phyloP scores from a whole-genome alignment of 2,113 vertebrate species.

The Ictalurus punctatus region DNA sequence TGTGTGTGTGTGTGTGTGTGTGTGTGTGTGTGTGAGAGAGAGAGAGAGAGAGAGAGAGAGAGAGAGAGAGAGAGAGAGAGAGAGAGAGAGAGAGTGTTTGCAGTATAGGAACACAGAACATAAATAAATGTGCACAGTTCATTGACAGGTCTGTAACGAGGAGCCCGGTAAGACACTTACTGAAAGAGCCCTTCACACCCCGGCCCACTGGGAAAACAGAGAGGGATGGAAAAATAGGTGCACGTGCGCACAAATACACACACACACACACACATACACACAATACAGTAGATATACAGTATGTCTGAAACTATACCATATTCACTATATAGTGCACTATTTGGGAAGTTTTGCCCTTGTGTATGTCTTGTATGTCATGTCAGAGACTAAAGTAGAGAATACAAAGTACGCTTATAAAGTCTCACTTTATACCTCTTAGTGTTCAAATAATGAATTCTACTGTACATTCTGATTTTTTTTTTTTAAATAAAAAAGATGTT shows the following conservation, averaged over 20 bases:
- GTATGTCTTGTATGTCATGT: not conserved
- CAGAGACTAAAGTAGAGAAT: not conserved
- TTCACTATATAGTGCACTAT: not conserved
- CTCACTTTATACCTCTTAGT: not conserved
- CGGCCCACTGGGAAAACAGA: constrained; percentile 28
- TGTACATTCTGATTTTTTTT: not conserved
- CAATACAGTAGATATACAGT: not conserved
- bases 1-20: no score
- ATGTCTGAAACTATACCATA: not conserved
- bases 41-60: no score
- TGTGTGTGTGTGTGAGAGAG: no score
- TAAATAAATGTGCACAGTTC: not conserved
- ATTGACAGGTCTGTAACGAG: not conserved
- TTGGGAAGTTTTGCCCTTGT: not conserved
- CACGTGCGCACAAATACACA: not conserved
- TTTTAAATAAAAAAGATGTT: not conserved
- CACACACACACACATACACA: not conserved
- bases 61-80: no score
- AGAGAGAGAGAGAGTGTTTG: no score
- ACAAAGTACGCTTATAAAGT: not conserved
- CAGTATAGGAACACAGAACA: not conserved
- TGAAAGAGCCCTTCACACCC: constrained; percentile 12
- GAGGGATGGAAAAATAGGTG: constrained; percentile 10
- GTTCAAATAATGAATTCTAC: not conserved
- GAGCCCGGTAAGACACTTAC: not conserved